Evolutionary conservation across 1,140 invertebrate species (phyloP).

Genomic region (Drosophila funebris): DNA sequence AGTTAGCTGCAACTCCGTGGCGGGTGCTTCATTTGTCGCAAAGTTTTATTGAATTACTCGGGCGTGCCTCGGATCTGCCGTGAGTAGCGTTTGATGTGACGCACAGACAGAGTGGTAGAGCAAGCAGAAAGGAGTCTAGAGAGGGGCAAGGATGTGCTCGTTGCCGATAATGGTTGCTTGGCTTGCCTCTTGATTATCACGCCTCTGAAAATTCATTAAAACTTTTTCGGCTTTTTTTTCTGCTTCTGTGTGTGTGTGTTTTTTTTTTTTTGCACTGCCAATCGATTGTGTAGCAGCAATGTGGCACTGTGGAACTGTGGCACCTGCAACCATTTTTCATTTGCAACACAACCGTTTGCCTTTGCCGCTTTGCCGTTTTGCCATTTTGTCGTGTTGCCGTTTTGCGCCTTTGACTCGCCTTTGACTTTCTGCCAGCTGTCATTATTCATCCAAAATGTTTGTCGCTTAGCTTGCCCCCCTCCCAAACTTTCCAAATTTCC

Average conservation of each 20-base stretch:
- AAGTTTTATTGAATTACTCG: slow-evolving; percentile 81
- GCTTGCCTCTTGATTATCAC: slow-evolving; percentile 67
- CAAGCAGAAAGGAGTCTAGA: background rate
- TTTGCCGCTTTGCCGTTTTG: slow-evolving; percentile 52
- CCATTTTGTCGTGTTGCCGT: slow-evolving; percentile 65
- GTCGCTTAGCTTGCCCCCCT: slow-evolving; percentile 45
- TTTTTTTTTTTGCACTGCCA: slow-evolving; percentile 31
- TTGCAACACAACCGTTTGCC: slow-evolving; percentile 42
- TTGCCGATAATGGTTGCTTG: slow-evolving; percentile 34
- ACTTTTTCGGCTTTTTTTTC: slow-evolving; percentile 65
- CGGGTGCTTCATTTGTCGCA: slow-evolving; percentile 77
- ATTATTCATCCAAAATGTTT: slow-evolving; percentile 80
- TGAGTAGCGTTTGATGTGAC: slow-evolving; percentile 55
- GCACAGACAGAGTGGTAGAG: background rate
- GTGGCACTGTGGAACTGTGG: slow-evolving; percentile 27
- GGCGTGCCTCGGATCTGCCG: slow-evolving; percentile 65
- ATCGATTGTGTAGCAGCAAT: slow-evolving; percentile 51
- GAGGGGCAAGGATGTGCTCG: background rate
- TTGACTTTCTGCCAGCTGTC: slow-evolving; percentile 81
- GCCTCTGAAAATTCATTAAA: slow-evolving; percentile 81
- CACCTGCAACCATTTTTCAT: slow-evolving; percentile 81
- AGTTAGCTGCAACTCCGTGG: slow-evolving; percentile 57
- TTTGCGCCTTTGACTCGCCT: slow-evolving; percentile 78
- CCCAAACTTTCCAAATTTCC: slow-evolving; percentile 64
- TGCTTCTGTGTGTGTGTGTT: background rate